These are phyloP conservation scores for Mesoclemmys tuberculata DNA, from an alignment of 2,113 vertebrate genomes.

Conservation along the genomic window DNA sequence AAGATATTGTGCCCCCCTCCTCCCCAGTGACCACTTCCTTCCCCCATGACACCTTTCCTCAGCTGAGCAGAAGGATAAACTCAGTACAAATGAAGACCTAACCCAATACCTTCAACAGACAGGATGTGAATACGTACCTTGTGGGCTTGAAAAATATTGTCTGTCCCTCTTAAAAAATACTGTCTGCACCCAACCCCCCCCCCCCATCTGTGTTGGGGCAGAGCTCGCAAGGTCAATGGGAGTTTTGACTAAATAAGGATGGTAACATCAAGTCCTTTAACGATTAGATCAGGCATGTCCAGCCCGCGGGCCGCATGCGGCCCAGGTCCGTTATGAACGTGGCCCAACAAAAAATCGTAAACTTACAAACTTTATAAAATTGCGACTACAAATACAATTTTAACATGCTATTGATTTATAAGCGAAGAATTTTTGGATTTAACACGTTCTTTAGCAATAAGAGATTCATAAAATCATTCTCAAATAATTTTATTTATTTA, in stretches of 20 bases:
- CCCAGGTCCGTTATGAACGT: no score
- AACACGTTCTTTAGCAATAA: no score
- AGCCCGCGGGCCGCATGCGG: no score
- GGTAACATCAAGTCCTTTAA: constrained; percentile 41
- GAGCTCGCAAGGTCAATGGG: background rate
- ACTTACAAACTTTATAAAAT: no score
- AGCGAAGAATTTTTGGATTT: no score
- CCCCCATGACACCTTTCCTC: background rate
- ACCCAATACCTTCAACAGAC: background rate
- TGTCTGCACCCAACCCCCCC: background rate
- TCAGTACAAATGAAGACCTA: background rate
- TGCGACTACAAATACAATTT: no score
- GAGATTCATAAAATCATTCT: no score
- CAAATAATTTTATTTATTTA: no score
- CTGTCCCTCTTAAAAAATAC: background rate
- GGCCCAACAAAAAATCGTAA: no score
- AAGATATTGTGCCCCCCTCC: background rate
- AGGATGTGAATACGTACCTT: background rate
- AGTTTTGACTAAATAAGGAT: background rate
- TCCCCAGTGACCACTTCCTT: background rate
- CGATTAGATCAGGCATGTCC: constrained; percentile 20
- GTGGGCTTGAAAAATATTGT: background rate
- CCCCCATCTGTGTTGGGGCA: background rate
- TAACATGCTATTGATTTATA: no score
- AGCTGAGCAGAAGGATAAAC: background rate